Evolutionary conservation across 1,140 invertebrate genomes (phyloP), one percentile per base, ranked within the genome.

Genomic region (Drosophila parvula): DNA sequence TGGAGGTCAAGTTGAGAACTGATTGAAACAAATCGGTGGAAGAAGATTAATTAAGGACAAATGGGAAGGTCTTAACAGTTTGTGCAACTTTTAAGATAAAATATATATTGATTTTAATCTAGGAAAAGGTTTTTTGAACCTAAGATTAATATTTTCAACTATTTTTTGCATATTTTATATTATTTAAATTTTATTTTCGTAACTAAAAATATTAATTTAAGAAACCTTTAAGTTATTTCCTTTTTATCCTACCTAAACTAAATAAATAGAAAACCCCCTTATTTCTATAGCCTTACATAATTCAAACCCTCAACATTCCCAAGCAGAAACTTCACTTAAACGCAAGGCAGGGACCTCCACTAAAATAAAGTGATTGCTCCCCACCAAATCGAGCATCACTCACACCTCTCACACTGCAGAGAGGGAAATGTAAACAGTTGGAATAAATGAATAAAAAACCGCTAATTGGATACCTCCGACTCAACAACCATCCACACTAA

Each of bases 401-500:
- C 56, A 53, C 60, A 58, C 60, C 41, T 48, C 32, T 18, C 40
- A 9, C 8, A 18, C 34, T 3, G 34, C 32, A n/a, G 38, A 38
- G 40, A 41, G 53, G 41, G 57, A 61, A 61, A 44, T 50, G 70
- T 65, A 68, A 82, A 81, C 62, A 85, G 50, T 32, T 30, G 45
- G 59, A 64, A 71, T 68, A 69, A 69, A 57, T 71, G 51, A 71
- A 69, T 71, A 75, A 69, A 74, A 48, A 43, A 55, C 57, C 45
- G 76, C 84, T 86, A 86, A 86, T 86, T 86, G 79, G 83, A 83
- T 69, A 55, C 18, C 51, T 55, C 51, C 51, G 18, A 74, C 45
- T 43, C 44, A 36, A 36, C 57, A 70, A 18, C 11, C 41, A 48
- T 43, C 22, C 47, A 68, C 38, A 68, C 63, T 62, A 81, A 86